phyloP scores from a whole-genome alignment of 1,140 invertebrate species.

The Pseudomyrmex flavicornis region DNA sequence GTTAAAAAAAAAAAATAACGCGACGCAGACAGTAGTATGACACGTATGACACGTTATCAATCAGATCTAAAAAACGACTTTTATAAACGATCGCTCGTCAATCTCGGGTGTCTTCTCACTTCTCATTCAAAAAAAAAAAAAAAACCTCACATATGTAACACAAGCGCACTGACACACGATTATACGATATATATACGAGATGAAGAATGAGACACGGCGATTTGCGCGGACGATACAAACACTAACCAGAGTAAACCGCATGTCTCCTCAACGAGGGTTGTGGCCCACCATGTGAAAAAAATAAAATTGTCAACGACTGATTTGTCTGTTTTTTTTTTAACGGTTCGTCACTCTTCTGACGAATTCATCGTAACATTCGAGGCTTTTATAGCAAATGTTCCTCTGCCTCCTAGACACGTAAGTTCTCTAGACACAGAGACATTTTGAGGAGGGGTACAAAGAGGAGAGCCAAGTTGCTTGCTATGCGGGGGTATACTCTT shows the following conservation, averaged over 20 bases:
- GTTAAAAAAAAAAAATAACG: background rate
- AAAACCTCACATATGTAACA: constrained; percentile 22
- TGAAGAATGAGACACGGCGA: background rate
- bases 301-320: constrained; percentile 60
- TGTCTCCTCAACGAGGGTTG: constrained; percentile 43
- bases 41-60: background rate
- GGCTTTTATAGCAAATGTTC: constrained; percentile 77
- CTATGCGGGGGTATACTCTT: constrained; percentile 65
- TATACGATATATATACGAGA: background rate
- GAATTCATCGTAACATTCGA: constrained; percentile 67
- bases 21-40: background rate
- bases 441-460: constrained; percentile 68
- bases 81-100: background rate
- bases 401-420: constrained; percentile 63
- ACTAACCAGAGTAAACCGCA: constrained; percentile 77
- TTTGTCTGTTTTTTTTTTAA: constrained; percentile 62
- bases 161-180: constrained; percentile 43
- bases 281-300: constrained; percentile 30
- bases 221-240: constrained; percentile 10
- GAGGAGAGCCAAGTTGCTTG: constrained; percentile 29
- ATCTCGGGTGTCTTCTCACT: constrained; percentile 1
- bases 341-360: constrained; percentile 75
- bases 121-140: background rate
- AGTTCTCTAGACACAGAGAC: constrained; percentile 66
- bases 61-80: background rate